These are phyloP conservation scores for Clarias magur DNA, from an alignment of 2,113 vertebrate species.

Conservation along the genomic window DNA sequence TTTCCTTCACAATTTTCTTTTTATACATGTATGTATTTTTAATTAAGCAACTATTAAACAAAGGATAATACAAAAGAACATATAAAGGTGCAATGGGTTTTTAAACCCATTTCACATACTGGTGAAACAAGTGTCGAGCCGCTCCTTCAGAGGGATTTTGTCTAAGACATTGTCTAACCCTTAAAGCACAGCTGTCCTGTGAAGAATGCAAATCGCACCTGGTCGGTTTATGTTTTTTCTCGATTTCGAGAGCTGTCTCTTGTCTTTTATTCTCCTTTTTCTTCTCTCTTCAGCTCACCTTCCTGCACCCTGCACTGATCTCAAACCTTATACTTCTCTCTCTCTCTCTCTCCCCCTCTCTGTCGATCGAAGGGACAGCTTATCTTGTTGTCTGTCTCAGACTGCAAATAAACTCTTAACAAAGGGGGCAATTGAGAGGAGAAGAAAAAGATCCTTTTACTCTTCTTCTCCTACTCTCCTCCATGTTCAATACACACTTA, in stretches of 20 bases:
- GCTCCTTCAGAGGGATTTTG: neutral
- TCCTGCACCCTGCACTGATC: neutral
- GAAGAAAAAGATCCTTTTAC: conserved; percentile 27
- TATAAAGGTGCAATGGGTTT: too few relatives aligned
- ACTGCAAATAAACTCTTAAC: conserved; percentile 53
- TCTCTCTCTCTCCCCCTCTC: conserved; percentile 18
- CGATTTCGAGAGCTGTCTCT: neutral
- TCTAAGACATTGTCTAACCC: neutral
- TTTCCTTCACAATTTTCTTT: too few relatives aligned
- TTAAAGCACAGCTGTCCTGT: conserved; percentile 3
- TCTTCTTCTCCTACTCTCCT: conserved; percentile 30
- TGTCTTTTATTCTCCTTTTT: neutral
- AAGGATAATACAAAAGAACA: too few relatives aligned
- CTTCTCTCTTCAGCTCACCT: neutral
- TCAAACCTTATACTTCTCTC: neutral
- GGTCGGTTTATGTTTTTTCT: neutral
- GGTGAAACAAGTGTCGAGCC: neutral
- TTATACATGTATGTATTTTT: too few relatives aligned
- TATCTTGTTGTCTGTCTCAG: conserved; percentile 55
- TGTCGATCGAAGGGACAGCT: conserved; percentile 40
- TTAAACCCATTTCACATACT: too few relatives aligned
- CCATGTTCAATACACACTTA: conserved; percentile 16
- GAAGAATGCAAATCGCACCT: neutral
- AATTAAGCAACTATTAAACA: too few relatives aligned
- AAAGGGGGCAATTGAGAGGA: conserved; percentile 46